Conservation (phyloP, 2,888 invertebrate genomes). For the Eudemis profundana region DNA sequence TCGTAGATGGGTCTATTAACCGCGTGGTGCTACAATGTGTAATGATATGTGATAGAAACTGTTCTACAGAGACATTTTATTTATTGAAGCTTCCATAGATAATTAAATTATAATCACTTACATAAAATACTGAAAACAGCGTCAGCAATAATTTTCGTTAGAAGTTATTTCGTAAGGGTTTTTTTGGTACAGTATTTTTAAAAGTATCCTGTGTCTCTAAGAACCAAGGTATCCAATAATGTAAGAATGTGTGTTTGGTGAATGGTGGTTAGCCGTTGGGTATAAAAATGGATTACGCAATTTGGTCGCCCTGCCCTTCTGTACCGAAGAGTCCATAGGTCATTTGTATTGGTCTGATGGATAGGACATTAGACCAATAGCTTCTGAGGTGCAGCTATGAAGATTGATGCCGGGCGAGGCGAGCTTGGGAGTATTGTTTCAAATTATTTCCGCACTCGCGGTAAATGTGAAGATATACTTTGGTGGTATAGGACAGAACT, state of each 20-base stretch:
- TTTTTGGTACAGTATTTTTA: slow-evolving; percentile 66
- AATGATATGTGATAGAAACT: slow-evolving; percentile 85
- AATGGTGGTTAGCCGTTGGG: slow-evolving; percentile 53
- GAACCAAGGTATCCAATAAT: slow-evolving; percentile 68
- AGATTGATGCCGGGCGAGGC: slow-evolving; percentile 40
- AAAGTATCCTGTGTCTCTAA: slow-evolving; percentile 60
- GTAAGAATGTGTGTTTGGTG: slow-evolving; percentile 59
- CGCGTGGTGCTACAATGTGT: slow-evolving; percentile 84
- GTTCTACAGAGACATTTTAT: slow-evolving; percentile 84
- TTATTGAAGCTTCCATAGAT: slow-evolving; percentile 83
- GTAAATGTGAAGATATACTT: slow-evolving; percentile 29
- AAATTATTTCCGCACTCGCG: slow-evolving; percentile 36
- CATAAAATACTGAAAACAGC: slow-evolving; percentile 65
- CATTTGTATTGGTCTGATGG: slow-evolving; percentile 13
- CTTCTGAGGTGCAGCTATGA: slow-evolving; percentile 27
- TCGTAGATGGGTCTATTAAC: slow-evolving; percentile 84
- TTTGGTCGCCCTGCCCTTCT: slow-evolving; percentile 43
- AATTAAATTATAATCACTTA: slow-evolving; percentile 71
- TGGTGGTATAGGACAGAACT: slow-evolving; percentile 32
- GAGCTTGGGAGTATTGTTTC: slow-evolving; percentile 25
- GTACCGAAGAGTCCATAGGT: slow-evolving; percentile 9
- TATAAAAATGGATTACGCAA: slow-evolving; percentile 44
- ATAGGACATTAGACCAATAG: slow-evolving; percentile 11
- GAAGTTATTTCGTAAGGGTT: slow-evolving; percentile 63
- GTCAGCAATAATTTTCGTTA: slow-evolving; percentile 79